phyloP scores from a whole-genome alignment of 2,113 vertebrate species.

The Anarhynchus alexandrinus region DNA sequence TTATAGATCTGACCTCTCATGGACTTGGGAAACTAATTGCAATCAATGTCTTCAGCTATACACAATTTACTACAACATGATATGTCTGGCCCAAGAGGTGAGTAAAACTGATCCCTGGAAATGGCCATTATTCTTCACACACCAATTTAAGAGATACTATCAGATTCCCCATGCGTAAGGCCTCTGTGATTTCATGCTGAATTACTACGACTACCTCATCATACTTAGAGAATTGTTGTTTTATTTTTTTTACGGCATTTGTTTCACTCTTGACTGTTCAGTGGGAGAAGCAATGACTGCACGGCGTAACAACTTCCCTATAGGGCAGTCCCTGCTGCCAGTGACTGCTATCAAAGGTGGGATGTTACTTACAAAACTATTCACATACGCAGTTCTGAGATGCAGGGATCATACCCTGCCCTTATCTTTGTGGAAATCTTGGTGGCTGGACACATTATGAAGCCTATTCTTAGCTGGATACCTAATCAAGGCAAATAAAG shows the following conservation, averaged over 20 bases:
- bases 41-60: conserved; percentile 59
- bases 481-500: background rate
- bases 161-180: background rate
- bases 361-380: background rate
- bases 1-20: conserved; percentile 50
- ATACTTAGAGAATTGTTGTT: background rate
- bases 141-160: background rate
- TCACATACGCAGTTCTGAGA: background rate
- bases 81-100: background rate
- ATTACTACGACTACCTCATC: background rate
- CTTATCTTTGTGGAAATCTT: background rate
- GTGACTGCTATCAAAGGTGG: background rate
- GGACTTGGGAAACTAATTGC: conserved; percentile 35
- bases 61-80: conserved; percentile 59
- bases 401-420: background rate
- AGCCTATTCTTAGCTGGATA: background rate
- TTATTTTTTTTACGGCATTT: accelerated
- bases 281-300: background rate
- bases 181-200: background rate
- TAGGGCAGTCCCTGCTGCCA: background rate
- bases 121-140: background rate
- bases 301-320: background rate
- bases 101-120: conserved; percentile 17
- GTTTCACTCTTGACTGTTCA: background rate
- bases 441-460: background rate